phyloP scores from a whole-genome alignment of 1,140 invertebrate genomes.

The Condylostylus longicornis region DNA sequence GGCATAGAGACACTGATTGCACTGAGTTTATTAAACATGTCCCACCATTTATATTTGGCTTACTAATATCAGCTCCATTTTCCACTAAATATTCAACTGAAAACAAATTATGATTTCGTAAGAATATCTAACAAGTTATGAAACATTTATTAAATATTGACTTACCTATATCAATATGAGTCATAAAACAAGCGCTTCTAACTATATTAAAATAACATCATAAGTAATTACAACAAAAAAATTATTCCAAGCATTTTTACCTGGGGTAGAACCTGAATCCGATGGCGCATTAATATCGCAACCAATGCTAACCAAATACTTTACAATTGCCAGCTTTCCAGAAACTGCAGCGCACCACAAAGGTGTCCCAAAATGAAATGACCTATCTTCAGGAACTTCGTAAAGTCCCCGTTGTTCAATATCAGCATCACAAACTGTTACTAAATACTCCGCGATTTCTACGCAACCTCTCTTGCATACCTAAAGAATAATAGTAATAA shows the following conservation, averaged over 20 bases:
- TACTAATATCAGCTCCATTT: conserved; percentile 70
- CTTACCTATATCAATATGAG: conserved; percentile 58
- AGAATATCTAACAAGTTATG: conserved; percentile 43
- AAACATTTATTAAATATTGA: conserved; percentile 5
- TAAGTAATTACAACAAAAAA: neutral
- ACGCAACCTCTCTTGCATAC: conserved; percentile 69
- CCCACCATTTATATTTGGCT: conserved; percentile 80
- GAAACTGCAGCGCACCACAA: conserved; percentile 87
- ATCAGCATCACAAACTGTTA: conserved; percentile 64
- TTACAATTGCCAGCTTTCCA: conserved; percentile 63
- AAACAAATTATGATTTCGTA: conserved; percentile 23
- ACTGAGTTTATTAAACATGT: conserved; percentile 90
- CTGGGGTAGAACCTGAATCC: conserved; percentile 68
- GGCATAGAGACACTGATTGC: conserved; percentile 67
- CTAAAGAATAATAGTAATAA: too few species aligned
- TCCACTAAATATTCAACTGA: conserved; percentile 61
- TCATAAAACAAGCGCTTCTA: conserved; percentile 85
- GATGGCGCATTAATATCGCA: conserved; percentile 73
- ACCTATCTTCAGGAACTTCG: conserved; percentile 53
- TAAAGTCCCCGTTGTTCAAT: conserved; percentile 70
- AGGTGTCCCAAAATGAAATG: conserved; percentile 70
- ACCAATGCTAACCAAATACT: conserved; percentile 60
- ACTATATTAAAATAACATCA: too few species aligned
- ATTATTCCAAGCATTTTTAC: too few species aligned
- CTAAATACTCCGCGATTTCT: conserved; percentile 77